Evolutionary conservation across 2,888 invertebrate genomes (phyloP).

Genomic region (Oscheius onirici): DNA sequence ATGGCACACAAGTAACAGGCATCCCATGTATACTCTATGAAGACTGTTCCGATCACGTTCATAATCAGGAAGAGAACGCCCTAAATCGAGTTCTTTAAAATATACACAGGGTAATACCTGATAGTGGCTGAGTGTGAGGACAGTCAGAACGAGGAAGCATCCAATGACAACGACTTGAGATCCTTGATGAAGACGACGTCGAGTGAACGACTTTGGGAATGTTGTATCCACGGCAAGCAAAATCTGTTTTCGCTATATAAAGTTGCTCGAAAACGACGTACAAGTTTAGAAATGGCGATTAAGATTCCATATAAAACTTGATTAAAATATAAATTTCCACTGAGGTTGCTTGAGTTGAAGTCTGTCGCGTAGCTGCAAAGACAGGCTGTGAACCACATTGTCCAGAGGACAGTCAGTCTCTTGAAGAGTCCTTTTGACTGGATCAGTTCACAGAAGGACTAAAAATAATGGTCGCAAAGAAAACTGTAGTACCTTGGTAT

Average conservation of each 20-base stretch:
- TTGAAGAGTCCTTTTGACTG: conserved; percentile 54
- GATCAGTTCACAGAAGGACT: conserved; percentile 56
- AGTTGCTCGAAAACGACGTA: conserved; percentile 12
- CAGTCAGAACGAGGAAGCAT: conserved; percentile 62
- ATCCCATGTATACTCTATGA: conserved; percentile 71
- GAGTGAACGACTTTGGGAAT: conserved; percentile 56
- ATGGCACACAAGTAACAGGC: conserved; percentile 69
- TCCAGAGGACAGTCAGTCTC: conserved; percentile 66
- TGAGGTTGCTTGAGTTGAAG: conserved; percentile 64
- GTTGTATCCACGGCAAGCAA: conserved; percentile 64
- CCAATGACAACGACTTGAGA: conserved; percentile 62
- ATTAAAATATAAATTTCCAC: conserved; percentile 67
- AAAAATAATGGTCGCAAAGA: conserved; percentile 7
- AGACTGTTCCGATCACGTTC: conserved; percentile 66
- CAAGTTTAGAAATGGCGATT: conserved; percentile 67
- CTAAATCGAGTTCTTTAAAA: conserved; percentile 51
- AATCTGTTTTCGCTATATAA: too few relatives aligned
- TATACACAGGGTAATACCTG: conserved; percentile 36
- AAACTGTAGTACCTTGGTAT: conserved; percentile 57
- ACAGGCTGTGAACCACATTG: conserved; percentile 62
- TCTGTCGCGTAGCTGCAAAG: conserved; percentile 69
- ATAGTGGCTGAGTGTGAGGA: conserved; percentile 56
- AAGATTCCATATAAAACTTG: conserved; percentile 68
- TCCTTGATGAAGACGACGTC: conserved; percentile 67
- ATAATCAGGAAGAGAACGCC: conserved; percentile 62